Evolutionary conservation across 2,113 vertebrate genomes (phyloP).

Genomic region (Gallinago jamesoni): DNA sequence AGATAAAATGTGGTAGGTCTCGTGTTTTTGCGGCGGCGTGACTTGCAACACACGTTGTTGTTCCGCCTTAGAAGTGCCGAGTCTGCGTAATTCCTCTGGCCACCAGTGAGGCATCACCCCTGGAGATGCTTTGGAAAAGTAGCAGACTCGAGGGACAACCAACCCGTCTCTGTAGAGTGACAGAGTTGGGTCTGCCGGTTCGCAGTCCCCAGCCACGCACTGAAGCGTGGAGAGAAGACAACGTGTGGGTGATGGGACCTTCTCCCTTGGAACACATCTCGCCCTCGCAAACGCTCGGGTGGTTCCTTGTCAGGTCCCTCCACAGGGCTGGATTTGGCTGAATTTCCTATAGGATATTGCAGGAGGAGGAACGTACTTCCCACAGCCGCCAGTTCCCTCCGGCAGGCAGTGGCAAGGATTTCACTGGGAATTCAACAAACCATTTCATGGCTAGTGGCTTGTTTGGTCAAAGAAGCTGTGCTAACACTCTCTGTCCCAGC

Average conservation of each 20-base stretch:
- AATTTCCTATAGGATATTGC: neutral
- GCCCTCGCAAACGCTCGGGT: fast-evolving
- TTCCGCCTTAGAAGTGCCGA: neutral
- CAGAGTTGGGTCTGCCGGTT: neutral
- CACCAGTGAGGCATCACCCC: neutral
- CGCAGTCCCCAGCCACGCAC: neutral
- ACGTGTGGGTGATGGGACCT: neutral
- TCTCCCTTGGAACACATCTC: neutral
- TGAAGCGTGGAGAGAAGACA: neutral
- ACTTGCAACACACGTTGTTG: neutral
- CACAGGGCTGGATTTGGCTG: neutral
- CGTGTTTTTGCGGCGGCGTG: neutral
- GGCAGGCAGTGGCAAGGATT: neutral
- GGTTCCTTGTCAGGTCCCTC: neutral
- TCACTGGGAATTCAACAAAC: neutral
- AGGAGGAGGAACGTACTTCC: neutral
- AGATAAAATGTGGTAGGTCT: neutral
- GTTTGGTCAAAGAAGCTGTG: neutral
- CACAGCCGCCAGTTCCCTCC: neutral
- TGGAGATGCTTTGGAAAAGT: neutral
- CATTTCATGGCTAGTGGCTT: neutral
- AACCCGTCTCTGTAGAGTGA: neutral
- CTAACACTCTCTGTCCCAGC: neutral
- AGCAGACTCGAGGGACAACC: neutral
- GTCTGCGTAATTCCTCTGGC: neutral